These are phyloP conservation scores for Tragelaphus strepsiceros DNA, from an alignment of 2,113 vertebrate species.

Conservation along the genomic window DNA sequence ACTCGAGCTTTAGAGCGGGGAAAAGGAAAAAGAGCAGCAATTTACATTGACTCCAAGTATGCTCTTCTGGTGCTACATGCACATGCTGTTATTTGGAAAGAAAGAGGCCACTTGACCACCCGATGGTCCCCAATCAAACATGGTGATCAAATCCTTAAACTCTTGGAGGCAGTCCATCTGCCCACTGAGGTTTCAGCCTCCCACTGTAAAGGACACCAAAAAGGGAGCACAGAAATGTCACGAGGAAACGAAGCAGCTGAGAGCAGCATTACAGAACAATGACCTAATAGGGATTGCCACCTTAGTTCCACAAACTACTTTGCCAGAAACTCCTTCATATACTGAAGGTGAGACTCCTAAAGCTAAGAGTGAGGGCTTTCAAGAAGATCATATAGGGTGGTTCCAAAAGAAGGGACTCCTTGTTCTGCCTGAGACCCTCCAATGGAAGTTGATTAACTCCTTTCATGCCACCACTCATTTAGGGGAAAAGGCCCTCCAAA, in stretches of 20 bases:
- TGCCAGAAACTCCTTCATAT: background rate
- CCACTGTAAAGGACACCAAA: background rate
- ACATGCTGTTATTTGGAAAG: background rate
- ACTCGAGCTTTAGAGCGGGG: background rate
- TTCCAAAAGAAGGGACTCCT: background rate
- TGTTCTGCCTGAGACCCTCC: background rate
- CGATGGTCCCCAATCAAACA: background rate
- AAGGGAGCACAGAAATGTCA: accelerated
- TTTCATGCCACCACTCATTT: background rate
- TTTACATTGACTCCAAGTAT: background rate
- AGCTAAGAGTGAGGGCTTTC: background rate
- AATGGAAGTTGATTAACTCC: background rate
- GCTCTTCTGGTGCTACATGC: background rate
- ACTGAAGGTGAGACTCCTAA: background rate
- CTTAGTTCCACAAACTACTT: background rate
- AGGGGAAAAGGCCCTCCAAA: background rate
- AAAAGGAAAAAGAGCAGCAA: background rate
- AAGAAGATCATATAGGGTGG: background rate
- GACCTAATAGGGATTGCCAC: background rate
- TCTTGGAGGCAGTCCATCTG: background rate
- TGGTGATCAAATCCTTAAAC: background rate
- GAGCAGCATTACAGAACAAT: background rate
- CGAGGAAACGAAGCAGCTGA: background rate
- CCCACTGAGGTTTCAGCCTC: background rate
- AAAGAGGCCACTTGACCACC: background rate